Evolutionary conservation across 2,797 vertebrate genomes (phyloP).

Genomic region (Rhabdomys pumilio): DNA sequence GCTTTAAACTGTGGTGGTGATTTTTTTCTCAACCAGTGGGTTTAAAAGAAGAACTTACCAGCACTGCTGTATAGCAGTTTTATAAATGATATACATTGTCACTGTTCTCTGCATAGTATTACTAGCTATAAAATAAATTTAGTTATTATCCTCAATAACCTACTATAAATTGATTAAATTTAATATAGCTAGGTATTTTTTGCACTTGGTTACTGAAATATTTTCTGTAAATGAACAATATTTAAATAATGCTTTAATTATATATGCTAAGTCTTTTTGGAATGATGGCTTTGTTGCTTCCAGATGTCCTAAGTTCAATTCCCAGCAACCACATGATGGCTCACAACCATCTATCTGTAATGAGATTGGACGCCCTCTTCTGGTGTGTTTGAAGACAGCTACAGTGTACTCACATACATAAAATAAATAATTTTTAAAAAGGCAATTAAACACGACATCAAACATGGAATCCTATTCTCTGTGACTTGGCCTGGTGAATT

Average conservation of each 20-base stretch:
- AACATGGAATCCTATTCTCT: neutral
- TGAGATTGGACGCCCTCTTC: too few relatives aligned
- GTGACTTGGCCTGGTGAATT: neutral
- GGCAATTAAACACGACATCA: neutral
- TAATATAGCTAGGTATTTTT: slow-evolving; percentile 25
- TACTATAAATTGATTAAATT: neutral
- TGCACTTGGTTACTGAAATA: neutral
- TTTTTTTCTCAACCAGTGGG: neutral
- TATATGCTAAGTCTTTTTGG: neutral
- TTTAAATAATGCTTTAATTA: slow-evolving; percentile 8
- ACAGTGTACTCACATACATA: too few relatives aligned
- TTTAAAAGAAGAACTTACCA: neutral
- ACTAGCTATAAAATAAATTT: slow-evolving; percentile 17
- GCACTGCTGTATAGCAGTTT: neutral
- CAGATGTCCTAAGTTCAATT: too few relatives aligned
- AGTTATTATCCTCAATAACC: neutral
- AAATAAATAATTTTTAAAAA: neutral
- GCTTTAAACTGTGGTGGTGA: neutral
- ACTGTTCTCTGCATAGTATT: neutral
- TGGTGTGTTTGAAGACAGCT: too few relatives aligned
- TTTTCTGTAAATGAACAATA: neutral
- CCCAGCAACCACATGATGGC: too few relatives aligned
- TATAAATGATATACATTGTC: neutral
- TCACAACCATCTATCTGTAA: too few relatives aligned
- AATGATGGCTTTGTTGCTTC: neutral